Conservation (phyloP, 1,140 invertebrate species). For the Pseudomyrmex flavicornis region DNA sequence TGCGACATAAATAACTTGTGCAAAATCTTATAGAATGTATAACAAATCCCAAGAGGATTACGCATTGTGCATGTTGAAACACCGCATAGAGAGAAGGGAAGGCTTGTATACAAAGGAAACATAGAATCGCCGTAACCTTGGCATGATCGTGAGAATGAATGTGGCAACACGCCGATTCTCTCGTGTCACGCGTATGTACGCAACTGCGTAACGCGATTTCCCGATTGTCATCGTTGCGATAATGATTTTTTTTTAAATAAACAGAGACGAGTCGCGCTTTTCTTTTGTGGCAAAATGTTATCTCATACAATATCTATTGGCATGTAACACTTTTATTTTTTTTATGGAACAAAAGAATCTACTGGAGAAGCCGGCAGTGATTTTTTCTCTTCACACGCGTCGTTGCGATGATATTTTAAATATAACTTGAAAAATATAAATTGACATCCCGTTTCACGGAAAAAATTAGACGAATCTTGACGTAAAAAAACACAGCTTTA, state of each 20-base stretch:
- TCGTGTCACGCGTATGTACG: conserved; percentile 3
- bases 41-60: too few relatives aligned
- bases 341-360: too few relatives aligned
- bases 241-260: background rate
- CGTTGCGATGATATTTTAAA: too few relatives aligned
- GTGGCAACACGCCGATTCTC: conserved; percentile 10
- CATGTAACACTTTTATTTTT: too few relatives aligned
- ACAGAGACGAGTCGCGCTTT: too few relatives aligned
- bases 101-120: conserved; percentile 26
- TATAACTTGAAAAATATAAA: too few relatives aligned
- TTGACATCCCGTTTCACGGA: background rate
- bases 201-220: conserved; percentile 14
- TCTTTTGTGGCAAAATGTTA: too few relatives aligned
- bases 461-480: background rate
- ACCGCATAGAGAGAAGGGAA: background rate
- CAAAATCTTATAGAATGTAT: too few relatives aligned
- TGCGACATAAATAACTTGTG: conserved; percentile 14
- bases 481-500: background rate
- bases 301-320: too few relatives aligned
- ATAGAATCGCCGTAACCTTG: conserved; percentile 53
- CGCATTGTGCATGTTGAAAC: conserved; percentile 19
- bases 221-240: conserved; percentile 1
- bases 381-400: too few relatives aligned
- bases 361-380: too few relatives aligned
- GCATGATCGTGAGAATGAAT: conserved; percentile 52